These are phyloP conservation scores for Paracyclopina nana DNA, from an alignment of 1,140 invertebrate genomes.

Conservation along the genomic window DNA sequence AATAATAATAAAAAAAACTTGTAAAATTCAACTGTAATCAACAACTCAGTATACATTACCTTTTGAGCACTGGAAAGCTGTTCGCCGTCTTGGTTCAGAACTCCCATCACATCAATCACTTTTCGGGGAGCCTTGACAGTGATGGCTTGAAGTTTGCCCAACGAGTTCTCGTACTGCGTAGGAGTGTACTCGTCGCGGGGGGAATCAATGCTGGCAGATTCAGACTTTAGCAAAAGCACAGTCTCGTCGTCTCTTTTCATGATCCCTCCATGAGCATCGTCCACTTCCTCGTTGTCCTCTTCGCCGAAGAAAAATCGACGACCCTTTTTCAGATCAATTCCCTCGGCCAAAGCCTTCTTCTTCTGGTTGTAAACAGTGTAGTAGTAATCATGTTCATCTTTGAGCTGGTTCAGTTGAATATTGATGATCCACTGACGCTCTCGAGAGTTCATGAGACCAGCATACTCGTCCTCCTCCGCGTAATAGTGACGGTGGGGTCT, in stretches of 20 bases:
- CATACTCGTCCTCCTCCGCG: constrained; percentile 25
- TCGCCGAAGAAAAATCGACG: no score
- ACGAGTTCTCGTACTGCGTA: constrained; percentile 30
- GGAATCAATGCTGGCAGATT: constrained; percentile 17
- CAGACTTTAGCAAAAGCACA: not conserved
- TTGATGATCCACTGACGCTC: constrained; percentile 33
- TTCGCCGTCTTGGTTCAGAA: constrained; percentile 16
- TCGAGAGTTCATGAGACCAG: constrained; percentile 30
- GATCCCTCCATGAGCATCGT: constrained; percentile 6
- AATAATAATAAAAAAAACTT: not conserved
- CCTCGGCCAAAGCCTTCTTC: not conserved
- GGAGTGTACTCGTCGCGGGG: constrained; percentile 21
- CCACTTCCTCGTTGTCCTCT: not conserved
- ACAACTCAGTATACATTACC: not conserved
- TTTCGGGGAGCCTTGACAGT: constrained; percentile 33
- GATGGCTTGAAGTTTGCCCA: constrained; percentile 28
- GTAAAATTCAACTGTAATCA: not conserved
- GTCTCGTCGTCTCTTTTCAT: constrained; percentile 10
- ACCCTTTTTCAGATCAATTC: no score
- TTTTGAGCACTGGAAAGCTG: constrained; percentile 18
- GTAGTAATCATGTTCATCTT: constrained; percentile 33
- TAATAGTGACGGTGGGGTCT: not conserved
- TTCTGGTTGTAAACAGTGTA: constrained; percentile 25
- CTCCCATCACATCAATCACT: constrained; percentile 23
- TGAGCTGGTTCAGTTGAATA: constrained; percentile 30